Evolutionary conservation across 1,140 invertebrate genomes (phyloP).

Genomic region (Hesperophylax magnus): DNA sequence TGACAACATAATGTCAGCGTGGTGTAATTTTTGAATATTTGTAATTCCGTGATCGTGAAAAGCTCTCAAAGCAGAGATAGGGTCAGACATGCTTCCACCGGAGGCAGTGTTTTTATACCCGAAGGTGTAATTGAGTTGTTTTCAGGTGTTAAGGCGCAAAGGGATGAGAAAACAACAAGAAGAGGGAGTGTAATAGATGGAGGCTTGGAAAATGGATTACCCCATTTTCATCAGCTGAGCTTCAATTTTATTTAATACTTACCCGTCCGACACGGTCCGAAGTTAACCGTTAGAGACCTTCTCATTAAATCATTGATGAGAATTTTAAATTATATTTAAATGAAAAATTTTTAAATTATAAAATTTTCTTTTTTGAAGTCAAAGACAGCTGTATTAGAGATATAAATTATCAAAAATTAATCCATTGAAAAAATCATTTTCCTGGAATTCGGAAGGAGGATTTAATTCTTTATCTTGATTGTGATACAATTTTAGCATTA

Average conservation of each 20-base stretch:
- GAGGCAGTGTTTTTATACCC: conserved; percentile 13
- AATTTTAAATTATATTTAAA: too few species aligned
- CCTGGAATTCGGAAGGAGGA: too few species aligned
- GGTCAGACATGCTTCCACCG: conserved; percentile 9
- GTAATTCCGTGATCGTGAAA: background rate
- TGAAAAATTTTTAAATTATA: too few species aligned
- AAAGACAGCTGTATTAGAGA: too few species aligned
- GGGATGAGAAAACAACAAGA: conserved; percentile 12
- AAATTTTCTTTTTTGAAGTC: too few species aligned
- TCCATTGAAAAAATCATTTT: too few species aligned
- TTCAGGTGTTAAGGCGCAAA: conserved; percentile 30
- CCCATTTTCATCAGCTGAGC: conserved; percentile 26
- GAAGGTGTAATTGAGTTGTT: conserved; percentile 40
- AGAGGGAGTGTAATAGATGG: conserved; percentile 32
- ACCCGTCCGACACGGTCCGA: too few species aligned
- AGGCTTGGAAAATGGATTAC: conserved; percentile 38
- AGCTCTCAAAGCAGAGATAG: background rate
- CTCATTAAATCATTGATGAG: background rate
- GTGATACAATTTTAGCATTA: too few species aligned
- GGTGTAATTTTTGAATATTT: background rate
- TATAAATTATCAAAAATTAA: too few species aligned
- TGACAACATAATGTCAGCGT: too few species aligned
- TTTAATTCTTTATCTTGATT: too few species aligned
- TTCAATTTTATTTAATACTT: conserved; percentile 21
- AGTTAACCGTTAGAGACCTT: background rate